Evolutionary conservation across 2,888 invertebrate species (phyloP).

Genomic region (Habrosyne pyritoides): DNA sequence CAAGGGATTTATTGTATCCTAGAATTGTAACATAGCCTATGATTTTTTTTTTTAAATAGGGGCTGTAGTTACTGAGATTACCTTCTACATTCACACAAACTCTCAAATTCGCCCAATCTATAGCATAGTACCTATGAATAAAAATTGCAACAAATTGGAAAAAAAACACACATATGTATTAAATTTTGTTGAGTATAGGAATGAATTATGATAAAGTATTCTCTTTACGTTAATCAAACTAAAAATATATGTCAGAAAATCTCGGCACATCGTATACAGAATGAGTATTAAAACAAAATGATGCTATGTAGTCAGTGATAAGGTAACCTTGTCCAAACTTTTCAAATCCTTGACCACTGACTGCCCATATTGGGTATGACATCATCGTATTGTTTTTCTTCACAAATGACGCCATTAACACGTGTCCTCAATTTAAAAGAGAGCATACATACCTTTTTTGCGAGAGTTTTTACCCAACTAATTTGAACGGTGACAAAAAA

Average conservation of each 20-base stretch:
- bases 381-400: conserved; percentile 64
- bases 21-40: too few relatives aligned
- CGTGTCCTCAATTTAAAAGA: conserved; percentile 66
- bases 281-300: background rate
- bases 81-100: too few relatives aligned
- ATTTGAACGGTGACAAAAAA: conserved; percentile 38
- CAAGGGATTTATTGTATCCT: too few relatives aligned
- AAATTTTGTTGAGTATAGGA: too few relatives aligned
- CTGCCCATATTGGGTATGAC: conserved; percentile 55
- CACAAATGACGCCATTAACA: conserved; percentile 64
- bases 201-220: too few relatives aligned
- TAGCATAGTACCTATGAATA: too few relatives aligned
- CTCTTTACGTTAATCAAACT: too few relatives aligned
- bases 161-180: too few relatives aligned
- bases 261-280: background rate
- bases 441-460: conserved; percentile 50
- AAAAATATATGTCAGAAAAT: background rate
- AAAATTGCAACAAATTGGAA: too few relatives aligned
- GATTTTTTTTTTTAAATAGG: too few relatives aligned
- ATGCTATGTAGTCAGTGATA: conserved; percentile 9
- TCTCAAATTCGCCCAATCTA: too few relatives aligned
- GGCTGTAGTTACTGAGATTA: too few relatives aligned
- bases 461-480: conserved; percentile 38
- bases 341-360: conserved; percentile 28
- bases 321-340: conserved; percentile 13